Evolutionary conservation across 2,888 invertebrate species (phyloP), one percentile per base, ranked within the genome.

Genomic region (Formica aserva): DNA sequence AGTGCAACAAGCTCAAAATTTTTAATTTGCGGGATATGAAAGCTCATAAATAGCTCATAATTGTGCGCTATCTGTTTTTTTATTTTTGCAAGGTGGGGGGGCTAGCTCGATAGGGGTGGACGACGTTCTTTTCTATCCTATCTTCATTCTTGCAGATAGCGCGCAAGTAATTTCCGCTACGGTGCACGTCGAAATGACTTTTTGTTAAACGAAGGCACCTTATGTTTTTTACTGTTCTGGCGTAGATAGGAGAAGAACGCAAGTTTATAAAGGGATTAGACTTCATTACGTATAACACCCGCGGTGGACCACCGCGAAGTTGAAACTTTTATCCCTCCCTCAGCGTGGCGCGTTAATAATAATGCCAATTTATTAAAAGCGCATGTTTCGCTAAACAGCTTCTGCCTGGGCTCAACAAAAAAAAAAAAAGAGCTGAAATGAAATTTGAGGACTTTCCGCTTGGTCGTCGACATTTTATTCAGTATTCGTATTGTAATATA

Each of bases 201-300:
- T 82, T 76, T 52, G 52, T 71, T 62, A 62, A 71, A 82, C 22
- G 57, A 84, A 69, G 55, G n/a, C 55, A 15, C 26, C 38, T 48
- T 35, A 57, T 22, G 63, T 45, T 66, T 8, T n/a, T 66, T 38
- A 66, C 38, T 18, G 55, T 22, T 65, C 41, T n/a, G 32, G n/a
- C n/a, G 41, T 63, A 18, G 62, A 8, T 41, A n/a, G n/a, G n/a
- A 45, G 13, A 76, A 52, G 55, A 35, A 80, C 32, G 77, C 83
- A 87, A 90, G 67, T 90, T 90, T 88, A 77, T 86, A 90, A 87
- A 90, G 86, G 86, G 87, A 90, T 90, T 90, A 87, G 86, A 87
- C 75, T 90, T 88, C 83, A 82, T 89, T 88, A 88, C 82, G 85
- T 85, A 75, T 32, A 75, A 69, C 41, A 76, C 38, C 41, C 78